A percentile compares a stretch with the other conserved stretches of the same genome.
phyloP scores from a whole-genome alignment of 2,797 vertebrate species.

The Sebastes iracundus region DNA sequence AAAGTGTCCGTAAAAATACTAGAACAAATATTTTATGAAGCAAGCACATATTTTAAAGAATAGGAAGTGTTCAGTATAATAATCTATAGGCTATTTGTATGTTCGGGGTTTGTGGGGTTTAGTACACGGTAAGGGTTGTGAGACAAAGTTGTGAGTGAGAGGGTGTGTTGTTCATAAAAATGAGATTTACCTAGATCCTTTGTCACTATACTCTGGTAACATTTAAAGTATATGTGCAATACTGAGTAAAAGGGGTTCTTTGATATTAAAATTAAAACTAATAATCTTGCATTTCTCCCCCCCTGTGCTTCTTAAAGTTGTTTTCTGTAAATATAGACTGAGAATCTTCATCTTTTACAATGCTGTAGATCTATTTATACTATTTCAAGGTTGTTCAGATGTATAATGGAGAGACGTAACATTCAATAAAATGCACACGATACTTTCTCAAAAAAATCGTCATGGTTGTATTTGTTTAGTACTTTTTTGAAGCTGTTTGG shows the following conservation, averaged over 20 bases:
- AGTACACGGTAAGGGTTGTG: slow-evolving; percentile 41
- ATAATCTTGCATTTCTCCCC: slow-evolving; percentile 46
- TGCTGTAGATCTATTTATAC: slow-evolving; percentile 80
- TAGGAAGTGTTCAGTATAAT: slow-evolving; percentile 75
- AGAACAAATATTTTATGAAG: slow-evolving; percentile 78
- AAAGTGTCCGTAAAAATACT: slow-evolving; percentile 63
- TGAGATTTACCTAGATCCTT: slow-evolving; percentile 56
- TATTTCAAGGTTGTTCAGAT: slow-evolving; percentile 73
- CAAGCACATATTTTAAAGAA: slow-evolving; percentile 83
- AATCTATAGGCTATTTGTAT: slow-evolving; percentile 70
- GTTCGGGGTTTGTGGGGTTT: slow-evolving; percentile 71
- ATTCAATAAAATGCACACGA: slow-evolving; percentile 80
- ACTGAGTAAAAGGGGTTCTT: slow-evolving; percentile 63
- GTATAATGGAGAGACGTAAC: slow-evolving; percentile 68
- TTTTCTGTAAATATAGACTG: slow-evolving; percentile 74
- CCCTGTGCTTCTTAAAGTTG: slow-evolving; percentile 61
- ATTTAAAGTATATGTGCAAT: slow-evolving; percentile 73
- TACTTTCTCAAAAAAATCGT: slow-evolving; percentile 74
- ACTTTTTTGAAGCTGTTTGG: slow-evolving; percentile 7
- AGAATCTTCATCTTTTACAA: slow-evolving; percentile 73
- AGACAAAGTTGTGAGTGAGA: slow-evolving; percentile 33
- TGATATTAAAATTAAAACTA: slow-evolving; percentile 64
- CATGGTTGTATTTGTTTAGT: slow-evolving; percentile 28
- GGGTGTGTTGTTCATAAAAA: slow-evolving; percentile 49
- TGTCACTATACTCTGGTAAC: slow-evolving; percentile 66